A percentile compares a stretch with the other conserved stretches of the same genome.
Conservation (phyloP, 2,797 vertebrate genomes). For the Sebastes taczanowskii region DNA sequence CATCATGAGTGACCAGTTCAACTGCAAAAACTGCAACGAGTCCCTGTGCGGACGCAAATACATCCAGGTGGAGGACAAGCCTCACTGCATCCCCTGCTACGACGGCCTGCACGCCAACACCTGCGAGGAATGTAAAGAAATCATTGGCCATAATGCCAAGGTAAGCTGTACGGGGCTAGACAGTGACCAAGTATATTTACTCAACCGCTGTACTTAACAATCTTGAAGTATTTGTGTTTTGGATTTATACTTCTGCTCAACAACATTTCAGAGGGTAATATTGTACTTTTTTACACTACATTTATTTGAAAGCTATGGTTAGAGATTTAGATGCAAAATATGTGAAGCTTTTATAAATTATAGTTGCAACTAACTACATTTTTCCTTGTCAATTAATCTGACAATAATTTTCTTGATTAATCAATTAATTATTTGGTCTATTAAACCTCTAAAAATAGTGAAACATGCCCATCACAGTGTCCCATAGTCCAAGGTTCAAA, state of each 20-base stretch:
- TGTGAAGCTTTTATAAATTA: neutral
- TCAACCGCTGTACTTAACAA: neutral
- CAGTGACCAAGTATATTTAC: neutral
- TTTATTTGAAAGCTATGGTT: neutral
- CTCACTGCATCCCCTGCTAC: slow-evolving; percentile 94
- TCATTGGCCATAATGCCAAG: slow-evolving; percentile 90
- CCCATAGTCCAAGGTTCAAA: neutral
- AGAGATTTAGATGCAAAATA: neutral
- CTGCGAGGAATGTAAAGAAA: slow-evolving; percentile 92
- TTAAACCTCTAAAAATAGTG: neutral
- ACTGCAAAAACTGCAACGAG: slow-evolving; percentile 92
- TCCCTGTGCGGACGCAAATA: slow-evolving; percentile 93
- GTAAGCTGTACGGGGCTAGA: slow-evolving; percentile 72
- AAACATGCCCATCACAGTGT: neutral
- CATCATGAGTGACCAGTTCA: slow-evolving; percentile 92
- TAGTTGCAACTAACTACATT: neutral
- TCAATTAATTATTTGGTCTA: neutral
- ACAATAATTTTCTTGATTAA: neutral
- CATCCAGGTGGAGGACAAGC: slow-evolving; percentile 89
- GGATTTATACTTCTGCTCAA: neutral
- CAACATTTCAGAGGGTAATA: neutral
- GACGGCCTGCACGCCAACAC: slow-evolving; percentile 92
- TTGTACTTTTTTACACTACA: neutral
- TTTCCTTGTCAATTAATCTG: neutral
- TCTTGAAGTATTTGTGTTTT: neutral